These are phyloP conservation scores for Gulo gulo DNA, from an alignment of 2,113 vertebrate genomes.

Conservation along the genomic window DNA sequence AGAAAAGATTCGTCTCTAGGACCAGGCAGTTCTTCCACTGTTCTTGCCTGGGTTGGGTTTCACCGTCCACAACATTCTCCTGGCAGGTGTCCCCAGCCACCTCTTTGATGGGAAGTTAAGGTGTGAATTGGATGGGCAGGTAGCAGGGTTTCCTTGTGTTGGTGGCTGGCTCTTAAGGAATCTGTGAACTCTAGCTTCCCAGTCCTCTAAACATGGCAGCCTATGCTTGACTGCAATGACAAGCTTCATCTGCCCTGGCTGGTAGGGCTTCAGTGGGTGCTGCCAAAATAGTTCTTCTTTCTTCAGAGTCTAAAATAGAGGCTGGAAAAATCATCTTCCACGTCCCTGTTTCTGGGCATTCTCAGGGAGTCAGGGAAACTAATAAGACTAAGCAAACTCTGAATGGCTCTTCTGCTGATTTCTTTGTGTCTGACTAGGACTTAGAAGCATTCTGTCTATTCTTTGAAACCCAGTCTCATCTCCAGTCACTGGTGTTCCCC, in stretches of 20 bases:
- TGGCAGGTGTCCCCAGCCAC: too few species aligned
- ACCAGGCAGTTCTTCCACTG: neutral
- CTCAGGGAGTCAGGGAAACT: neutral
- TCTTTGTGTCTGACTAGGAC: neutral
- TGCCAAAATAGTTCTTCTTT: neutral
- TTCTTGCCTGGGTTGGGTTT: neutral
- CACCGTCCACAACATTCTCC: neutral
- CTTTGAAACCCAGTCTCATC: neutral
- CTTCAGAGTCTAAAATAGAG: neutral
- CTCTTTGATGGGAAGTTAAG: neutral
- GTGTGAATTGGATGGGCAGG: too few species aligned
- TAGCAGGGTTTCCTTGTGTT: neutral
- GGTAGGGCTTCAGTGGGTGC: neutral
- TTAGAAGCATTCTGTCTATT: neutral
- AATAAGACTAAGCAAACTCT: neutral
- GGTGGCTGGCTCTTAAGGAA: neutral
- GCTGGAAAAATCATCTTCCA: neutral
- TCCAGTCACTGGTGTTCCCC: neutral
- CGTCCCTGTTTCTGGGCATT: neutral
- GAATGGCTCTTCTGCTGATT: neutral
- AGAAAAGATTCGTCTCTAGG: neutral
- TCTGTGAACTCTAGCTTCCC: neutral
- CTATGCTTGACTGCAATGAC: neutral
- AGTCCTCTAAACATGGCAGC: neutral
- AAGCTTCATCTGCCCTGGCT: neutral